Evolutionary conservation across 1,140 invertebrate genomes (phyloP), one percentile per base, ranked within the genome.

Genomic region (Sarcophaga peregrina): DNA sequence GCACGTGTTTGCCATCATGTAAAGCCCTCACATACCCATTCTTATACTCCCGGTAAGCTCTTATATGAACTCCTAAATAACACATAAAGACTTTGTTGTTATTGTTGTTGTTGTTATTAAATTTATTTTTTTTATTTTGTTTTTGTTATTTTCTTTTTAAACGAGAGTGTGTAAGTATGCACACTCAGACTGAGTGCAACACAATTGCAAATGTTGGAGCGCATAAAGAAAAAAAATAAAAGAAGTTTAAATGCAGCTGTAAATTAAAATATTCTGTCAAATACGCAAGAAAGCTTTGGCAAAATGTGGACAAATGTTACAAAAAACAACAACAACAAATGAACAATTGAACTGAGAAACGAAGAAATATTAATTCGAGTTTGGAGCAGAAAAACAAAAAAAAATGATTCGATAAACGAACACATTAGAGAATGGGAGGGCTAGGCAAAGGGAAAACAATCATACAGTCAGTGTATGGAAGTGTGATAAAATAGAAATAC

Each of bases 241-340:
- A 37, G 20, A 68, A 68, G n/a, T 68, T 37, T 68, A n/a, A 20
- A 68, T 68, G 62, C 62, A 68, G 62, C 62, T 68, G 62, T 68
- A 68, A 68, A 68, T 68, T 68, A 68, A 68, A 68, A 68, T 68
- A 68, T 68, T 68, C 62, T 68, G 62, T 68, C 17, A 68, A 20
- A 62, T 62, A 62, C 58, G 58, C 58, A 62, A 62, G 58, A 62
- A 62, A 62, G 58, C 58, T 37, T 37, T 62, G 58, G 58, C 58
- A 62, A 37, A 37, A 62, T 62, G n/a, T 62, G 17, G 58, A 68
- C 62, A 68, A 68, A 68, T 68, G 62, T 68, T 68, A 20, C n/a
- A 68, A 58, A 37, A 11, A 58, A 58, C 54, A 58, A 13, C 54
- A 58, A 58, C 11, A 68, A 68, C 9, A 68, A 37, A 37, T 37